Conservation (phyloP, 1,140 invertebrate species). For the Scaptomyza graminum region DNA sequence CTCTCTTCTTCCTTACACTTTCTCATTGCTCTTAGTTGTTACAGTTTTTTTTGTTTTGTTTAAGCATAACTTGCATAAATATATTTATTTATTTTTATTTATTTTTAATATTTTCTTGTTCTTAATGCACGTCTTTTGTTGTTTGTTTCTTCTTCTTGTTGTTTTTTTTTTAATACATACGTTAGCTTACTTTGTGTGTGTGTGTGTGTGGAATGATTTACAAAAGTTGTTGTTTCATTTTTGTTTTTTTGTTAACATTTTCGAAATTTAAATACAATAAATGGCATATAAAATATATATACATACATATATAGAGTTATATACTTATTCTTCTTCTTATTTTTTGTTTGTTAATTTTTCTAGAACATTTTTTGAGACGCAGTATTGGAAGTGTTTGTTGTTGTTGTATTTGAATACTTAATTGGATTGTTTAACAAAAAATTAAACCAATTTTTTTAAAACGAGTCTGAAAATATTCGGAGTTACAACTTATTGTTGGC, state of each 20-base stretch:
- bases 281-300: conserved; percentile 79
- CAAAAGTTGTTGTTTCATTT: conserved; percentile 57
- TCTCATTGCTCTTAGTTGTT: conserved; percentile 62
- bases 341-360: conserved; percentile 37
- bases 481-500: conserved; percentile 4
- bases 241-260: conserved; percentile 22
- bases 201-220: conserved; percentile 75
- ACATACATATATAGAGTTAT: conserved; percentile 32
- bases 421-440: conserved; percentile 34
- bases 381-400: conserved; percentile 70
- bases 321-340: conserved; percentile 33
- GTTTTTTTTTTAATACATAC: conserved; percentile 55
- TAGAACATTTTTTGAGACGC: conserved; percentile 69
- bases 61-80: conserved; percentile 81
- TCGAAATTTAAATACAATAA: conserved; percentile 79
- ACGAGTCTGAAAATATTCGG: background rate
- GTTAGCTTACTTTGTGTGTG: conserved; percentile 64
- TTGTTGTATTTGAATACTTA: conserved; percentile 60
- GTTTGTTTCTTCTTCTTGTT: background rate
- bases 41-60: no score
- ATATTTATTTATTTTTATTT: conserved; percentile 46
- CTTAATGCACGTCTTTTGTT: conserved; percentile 59
- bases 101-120: conserved; percentile 40
- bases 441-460: conserved; percentile 18
- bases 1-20: conserved; percentile 61